Conservation (phyloP, 2,888 invertebrate species). For the Torymus texanus region DNA sequence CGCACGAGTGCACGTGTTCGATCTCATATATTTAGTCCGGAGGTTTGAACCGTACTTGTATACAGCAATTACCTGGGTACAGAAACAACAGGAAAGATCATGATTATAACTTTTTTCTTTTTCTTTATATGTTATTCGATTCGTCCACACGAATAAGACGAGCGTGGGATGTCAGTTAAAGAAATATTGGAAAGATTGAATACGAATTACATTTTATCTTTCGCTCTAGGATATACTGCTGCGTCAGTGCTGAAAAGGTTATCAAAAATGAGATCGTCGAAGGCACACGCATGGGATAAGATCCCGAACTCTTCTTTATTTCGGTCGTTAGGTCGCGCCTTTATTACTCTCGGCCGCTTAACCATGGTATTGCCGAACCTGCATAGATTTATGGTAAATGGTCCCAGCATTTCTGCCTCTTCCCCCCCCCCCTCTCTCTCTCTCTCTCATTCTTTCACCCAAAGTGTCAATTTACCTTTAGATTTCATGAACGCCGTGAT, state of each 20-base stretch:
- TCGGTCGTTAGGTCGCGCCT: constrained; percentile 17
- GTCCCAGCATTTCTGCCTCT: no score
- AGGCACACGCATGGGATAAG: neutral
- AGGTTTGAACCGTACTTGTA: no score
- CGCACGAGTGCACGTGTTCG: no score
- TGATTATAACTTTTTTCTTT: no score
- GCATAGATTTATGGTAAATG: constrained; percentile 34
- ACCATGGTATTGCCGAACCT: constrained; percentile 14
- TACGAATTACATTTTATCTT: neutral
- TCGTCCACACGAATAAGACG: no score
- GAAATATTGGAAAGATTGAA: neutral
- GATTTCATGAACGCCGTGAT: neutral
- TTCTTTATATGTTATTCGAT: no score
- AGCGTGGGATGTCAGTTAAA: no score
- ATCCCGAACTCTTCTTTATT: constrained; percentile 23
- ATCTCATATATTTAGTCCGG: no score
- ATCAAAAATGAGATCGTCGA: constrained; percentile 16
- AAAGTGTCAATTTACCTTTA: constrained; percentile 20
- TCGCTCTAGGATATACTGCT: no score
- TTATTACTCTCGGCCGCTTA: constrained; percentile 39
- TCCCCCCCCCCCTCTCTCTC: neutral
- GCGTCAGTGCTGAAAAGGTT: constrained; percentile 5
- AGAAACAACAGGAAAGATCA: no score
- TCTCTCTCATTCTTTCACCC: neutral
- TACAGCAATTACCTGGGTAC: no score